Percentiles rank a stretch among this genome's conserved stretches.
Conservation (phyloP, 2,113 vertebrate genomes). For the Colossoma macropomum region DNA sequence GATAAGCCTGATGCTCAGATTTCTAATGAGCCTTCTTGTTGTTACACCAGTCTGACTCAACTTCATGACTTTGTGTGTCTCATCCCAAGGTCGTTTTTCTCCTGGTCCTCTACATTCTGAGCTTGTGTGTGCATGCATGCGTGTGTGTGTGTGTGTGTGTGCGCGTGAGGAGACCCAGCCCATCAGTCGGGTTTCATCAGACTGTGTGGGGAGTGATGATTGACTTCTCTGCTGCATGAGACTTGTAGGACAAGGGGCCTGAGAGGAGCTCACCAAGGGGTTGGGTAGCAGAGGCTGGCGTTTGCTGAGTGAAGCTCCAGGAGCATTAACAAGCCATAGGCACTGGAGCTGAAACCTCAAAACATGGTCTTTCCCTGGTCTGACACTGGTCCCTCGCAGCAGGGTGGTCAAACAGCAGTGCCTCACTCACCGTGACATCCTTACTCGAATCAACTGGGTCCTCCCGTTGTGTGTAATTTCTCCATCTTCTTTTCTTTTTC, state of each 20-base stretch:
- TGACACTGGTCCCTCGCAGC: background rate
- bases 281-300: too few relatives aligned
- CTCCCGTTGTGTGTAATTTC: slow-evolving; percentile 9
- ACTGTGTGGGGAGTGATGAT: too few relatives aligned
- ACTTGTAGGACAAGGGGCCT: too few relatives aligned
- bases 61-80: background rate
- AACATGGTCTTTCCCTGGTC: background rate
- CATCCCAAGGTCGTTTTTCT: background rate
- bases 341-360: slow-evolving; percentile 18
- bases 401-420: slow-evolving; percentile 21
- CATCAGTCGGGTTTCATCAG: too few relatives aligned
- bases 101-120: background rate
- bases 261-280: too few relatives aligned
- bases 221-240: too few relatives aligned
- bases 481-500: slow-evolving; percentile 40
- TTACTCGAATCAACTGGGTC: background rate
- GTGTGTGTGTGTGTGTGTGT: background rate
- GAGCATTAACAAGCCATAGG: slow-evolving; percentile 8
- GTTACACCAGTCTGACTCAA: too few relatives aligned
- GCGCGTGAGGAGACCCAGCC: too few relatives aligned
- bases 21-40: too few relatives aligned
- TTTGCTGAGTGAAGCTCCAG: too few relatives aligned
- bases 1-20: background rate
- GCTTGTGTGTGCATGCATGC: background rate
- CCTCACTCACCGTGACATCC: slow-evolving; percentile 6